These are phyloP conservation scores for Mactra quadrangularis DNA, from an alignment of 1,140 invertebrate species.

Conservation along the genomic window DNA sequence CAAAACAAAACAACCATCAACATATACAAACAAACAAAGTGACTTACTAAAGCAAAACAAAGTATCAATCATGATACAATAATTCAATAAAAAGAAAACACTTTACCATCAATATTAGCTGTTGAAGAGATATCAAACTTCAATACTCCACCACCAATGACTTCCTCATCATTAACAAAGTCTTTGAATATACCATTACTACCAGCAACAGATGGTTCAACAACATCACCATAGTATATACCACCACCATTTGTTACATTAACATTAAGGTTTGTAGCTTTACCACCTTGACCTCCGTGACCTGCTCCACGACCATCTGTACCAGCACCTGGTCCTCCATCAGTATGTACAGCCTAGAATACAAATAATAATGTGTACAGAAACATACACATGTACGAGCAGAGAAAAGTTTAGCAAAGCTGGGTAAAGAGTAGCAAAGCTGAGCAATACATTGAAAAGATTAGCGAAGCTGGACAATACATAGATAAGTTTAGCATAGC, in stretches of 20 bases:
- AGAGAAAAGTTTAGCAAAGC: no score
- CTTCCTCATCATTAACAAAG: slow-evolving; percentile 19
- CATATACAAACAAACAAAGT: no score
- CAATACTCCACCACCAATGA: slow-evolving; percentile 71
- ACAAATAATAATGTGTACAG: no score
- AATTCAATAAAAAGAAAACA: no score
- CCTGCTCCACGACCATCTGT: slow-evolving; percentile 70
- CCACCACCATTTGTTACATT: slow-evolving; percentile 50
- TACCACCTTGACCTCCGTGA: slow-evolving; percentile 75
- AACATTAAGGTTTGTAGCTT: slow-evolving; percentile 17
- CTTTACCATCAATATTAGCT: slow-evolving; percentile 71
- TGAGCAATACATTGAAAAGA: no score
- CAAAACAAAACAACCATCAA: no score
- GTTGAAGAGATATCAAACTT: slow-evolving; percentile 63
- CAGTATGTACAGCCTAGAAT: slow-evolving; percentile 58
- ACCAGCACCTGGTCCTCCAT: slow-evolving; percentile 62
- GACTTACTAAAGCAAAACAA: no score
- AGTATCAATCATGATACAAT: no score
- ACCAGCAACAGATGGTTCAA: slow-evolving; percentile 61
- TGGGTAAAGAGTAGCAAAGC: no score
- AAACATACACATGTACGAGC: no score
- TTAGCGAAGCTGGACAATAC: no score
- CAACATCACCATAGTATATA: slow-evolving; percentile 69
- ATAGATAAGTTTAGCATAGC: no score
- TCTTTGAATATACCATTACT: slow-evolving; percentile 65